A percentile compares a stretch with the other conserved stretches of the same genome.
Conservation (phyloP, 2,797 vertebrate species). For the Enteromius trimaculatus region DNA sequence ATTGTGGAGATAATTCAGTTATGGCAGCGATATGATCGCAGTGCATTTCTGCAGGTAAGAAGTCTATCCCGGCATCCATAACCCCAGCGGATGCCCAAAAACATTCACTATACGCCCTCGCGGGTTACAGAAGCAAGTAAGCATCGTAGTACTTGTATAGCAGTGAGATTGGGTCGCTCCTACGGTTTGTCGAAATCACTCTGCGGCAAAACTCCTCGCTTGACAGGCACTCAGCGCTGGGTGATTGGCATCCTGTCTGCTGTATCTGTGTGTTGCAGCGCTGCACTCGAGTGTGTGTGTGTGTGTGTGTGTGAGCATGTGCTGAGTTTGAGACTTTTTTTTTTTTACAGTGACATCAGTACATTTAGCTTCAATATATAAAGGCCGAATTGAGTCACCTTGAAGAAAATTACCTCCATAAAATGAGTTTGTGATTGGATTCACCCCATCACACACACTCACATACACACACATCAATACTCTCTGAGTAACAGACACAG, state of each 20-base stretch:
- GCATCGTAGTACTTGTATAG: slow-evolving; percentile 24
- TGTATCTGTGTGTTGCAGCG: slow-evolving; percentile 17
- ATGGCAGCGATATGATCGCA: slow-evolving; percentile 20
- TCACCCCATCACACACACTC: slow-evolving; percentile 44
- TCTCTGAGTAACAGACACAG: slow-evolving; percentile 30
- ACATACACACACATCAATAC: slow-evolving; percentile 19
- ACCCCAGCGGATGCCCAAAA: slow-evolving; percentile 11
- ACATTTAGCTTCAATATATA: slow-evolving; percentile 51
- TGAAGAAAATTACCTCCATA: slow-evolving; percentile 53
- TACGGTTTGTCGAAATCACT: slow-evolving; percentile 36
- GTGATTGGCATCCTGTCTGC: slow-evolving; percentile 40
- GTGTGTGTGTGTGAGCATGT: slow-evolving; percentile 7
- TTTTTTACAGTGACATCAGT: slow-evolving; percentile 41
- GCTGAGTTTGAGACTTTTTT: slow-evolving; percentile 25
- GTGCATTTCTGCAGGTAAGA: slow-evolving; percentile 19
- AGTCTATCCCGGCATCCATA: slow-evolving; percentile 17
- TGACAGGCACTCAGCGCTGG: slow-evolving; percentile 36
- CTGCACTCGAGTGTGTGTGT: not conserved
- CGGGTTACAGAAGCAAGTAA: slow-evolving; percentile 3
- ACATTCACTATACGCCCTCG: slow-evolving; percentile 2
- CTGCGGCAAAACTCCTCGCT: slow-evolving; percentile 29
- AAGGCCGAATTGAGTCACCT: slow-evolving; percentile 49
- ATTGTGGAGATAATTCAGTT: slow-evolving; percentile 48
- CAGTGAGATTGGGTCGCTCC: slow-evolving; percentile 4
- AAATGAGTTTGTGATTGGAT: slow-evolving; percentile 51